These are phyloP conservation scores for Agriopis leucophaearia DNA, from an alignment of 2,888 invertebrate species.

Conservation along the genomic window DNA sequence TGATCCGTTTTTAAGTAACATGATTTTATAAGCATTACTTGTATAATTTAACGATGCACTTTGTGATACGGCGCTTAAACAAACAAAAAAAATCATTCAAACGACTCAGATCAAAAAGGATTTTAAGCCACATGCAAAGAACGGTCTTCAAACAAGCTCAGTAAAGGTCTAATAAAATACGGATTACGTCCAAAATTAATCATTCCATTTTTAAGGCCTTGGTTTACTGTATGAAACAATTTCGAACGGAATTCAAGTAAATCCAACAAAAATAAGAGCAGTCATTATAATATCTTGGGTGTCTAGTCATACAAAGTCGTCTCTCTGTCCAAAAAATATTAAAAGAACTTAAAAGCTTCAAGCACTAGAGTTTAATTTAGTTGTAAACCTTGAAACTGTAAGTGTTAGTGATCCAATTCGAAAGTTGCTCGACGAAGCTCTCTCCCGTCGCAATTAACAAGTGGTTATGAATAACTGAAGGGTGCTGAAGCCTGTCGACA, in stretches of 20 bases:
- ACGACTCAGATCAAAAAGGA: not conserved
- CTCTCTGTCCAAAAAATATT: not conserved
- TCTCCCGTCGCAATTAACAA: slow-evolving; percentile 72
- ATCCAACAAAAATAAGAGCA: no score
- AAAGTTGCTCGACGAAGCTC: slow-evolving; percentile 60
- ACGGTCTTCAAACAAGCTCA: not conserved
- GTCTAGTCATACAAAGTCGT: not conserved
- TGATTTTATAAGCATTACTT: no score
- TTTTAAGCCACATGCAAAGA: not conserved
- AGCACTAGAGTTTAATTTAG: not conserved
- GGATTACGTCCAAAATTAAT: not conserved
- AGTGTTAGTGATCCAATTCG: slow-evolving; percentile 74
- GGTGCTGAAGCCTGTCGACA: slow-evolving; percentile 52
- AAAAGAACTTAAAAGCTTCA: not conserved
- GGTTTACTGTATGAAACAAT: no score
- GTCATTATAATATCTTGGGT: no score
- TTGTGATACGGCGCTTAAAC: no score
- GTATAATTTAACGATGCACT: no score
- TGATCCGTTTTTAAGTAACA: no score
- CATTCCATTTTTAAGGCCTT: not conserved
- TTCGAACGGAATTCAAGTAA: no score
- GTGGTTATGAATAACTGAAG: slow-evolving; percentile 71
- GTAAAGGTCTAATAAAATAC: not conserved
- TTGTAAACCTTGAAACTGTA: not conserved
- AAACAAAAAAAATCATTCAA: no score